Base-by-base conservation (phyloP, 2,888 invertebrate species). In the Tridacna gigas region DNA sequence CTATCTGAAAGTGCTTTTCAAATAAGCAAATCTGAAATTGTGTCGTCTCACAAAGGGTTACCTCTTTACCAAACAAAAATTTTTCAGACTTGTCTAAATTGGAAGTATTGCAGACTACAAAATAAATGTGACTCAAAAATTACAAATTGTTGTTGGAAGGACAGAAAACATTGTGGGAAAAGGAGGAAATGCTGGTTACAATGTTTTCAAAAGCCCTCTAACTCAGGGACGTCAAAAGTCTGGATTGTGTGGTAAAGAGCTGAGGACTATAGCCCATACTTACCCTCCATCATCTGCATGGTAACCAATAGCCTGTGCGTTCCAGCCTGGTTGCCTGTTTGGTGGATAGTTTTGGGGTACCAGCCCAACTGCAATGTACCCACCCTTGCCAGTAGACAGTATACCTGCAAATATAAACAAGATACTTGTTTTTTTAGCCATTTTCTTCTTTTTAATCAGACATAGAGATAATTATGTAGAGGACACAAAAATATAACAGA, bases 211-310 rank as follows among this genome's bases (percentile, higher is more conserved):
- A 56, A 56, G 56, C 5, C 2, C 7, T 56, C 56, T 56, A 20
- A 3, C 56, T 3, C 56, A 20, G 20, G 20, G 56, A 5, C 2
- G 9, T 56, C 11, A 56, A 56, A 9, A 20, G 56, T 15, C 56
- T 15, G 20, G 18, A 20, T 20, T 56, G 20, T 56, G 18, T 20
- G 56, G 56, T 15, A 56, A 56, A 63, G 4, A 13, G 13, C 9
- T n/a, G n/a, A n/a, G n/a, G n/a, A n/a, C n/a, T 22, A 66, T 0
- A 45, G 60, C 76, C 85, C 37, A 37, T 2, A 37, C 37, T 37
- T 90, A 95, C 95, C 94, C 94, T 87, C 95, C 95, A 92, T 95
- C 95, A 89, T 95, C 95, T n/a, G 94, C 93, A 90, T 95, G 95
- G 88, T 94, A 95, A 37, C 94, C 95, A 51, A 95, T 90, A 78